Conservation (phyloP, 1,140 invertebrate genomes). For the Argopecten irradians region DNA sequence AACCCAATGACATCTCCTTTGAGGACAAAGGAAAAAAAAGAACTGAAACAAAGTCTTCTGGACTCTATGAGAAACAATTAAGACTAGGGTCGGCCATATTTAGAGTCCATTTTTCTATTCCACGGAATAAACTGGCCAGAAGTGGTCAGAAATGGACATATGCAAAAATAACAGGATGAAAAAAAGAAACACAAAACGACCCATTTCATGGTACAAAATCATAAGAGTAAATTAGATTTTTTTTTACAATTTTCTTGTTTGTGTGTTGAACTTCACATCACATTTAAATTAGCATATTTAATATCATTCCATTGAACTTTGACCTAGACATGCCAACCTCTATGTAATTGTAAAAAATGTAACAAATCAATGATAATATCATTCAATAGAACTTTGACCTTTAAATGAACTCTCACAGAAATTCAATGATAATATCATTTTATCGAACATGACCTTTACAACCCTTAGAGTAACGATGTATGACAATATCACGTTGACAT, state of each 20-base stretch:
- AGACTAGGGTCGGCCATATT: background rate
- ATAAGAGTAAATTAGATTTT: background rate
- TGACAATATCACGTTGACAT: conserved; percentile 1
- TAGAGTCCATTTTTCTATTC: background rate
- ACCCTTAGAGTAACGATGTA: background rate
- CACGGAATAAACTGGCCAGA: background rate
- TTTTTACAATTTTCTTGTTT: conserved; percentile 18
- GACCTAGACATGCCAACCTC: background rate
- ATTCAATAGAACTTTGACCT: conserved; percentile 18
- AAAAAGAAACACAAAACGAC: background rate
- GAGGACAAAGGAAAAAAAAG: conserved; percentile 4
- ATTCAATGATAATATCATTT: conserved; percentile 16
- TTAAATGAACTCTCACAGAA: background rate
- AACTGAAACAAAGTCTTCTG: background rate
- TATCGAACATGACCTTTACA: background rate
- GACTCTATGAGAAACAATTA: background rate
- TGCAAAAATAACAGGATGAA: background rate
- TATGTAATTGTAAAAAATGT: background rate
- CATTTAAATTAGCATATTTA: background rate
- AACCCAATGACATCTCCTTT: conserved; percentile 10
- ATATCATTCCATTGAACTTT: conserved; percentile 23
- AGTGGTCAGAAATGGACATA: background rate
- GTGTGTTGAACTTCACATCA: conserved; percentile 4
- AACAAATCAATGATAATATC: conserved; percentile 23
- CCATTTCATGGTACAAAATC: background rate